Evolutionary conservation across 2,888 invertebrate genomes (phyloP).

Genomic region (Mantis religiosa): DNA sequence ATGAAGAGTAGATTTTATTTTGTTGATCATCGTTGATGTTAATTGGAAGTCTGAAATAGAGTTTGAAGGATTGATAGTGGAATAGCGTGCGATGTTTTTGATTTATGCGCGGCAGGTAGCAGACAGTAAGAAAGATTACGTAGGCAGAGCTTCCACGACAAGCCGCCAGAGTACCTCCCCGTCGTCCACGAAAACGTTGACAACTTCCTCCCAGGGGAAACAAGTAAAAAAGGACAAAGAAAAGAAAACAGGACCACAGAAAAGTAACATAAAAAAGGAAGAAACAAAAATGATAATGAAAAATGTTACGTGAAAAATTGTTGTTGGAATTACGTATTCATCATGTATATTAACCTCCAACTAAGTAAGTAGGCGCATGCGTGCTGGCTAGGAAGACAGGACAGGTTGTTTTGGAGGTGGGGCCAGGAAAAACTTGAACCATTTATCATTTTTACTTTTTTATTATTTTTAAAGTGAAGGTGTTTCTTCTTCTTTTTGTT

Average conservation of each 20-base stretch:
- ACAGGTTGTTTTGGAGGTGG: constrained; percentile 14
- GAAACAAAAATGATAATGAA: neutral
- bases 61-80: neutral
- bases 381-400: neutral
- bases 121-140: neutral
- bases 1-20: neutral
- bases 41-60: neutral
- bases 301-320: constrained; percentile 5
- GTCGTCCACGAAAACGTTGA: neutral
- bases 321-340: constrained; percentile 9
- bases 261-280: neutral
- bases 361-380: neutral
- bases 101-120: neutral
- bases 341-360: constrained; percentile 6
- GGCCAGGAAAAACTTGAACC: neutral
- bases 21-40: neutral
- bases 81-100: neutral
- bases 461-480: neutral
- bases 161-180: neutral
- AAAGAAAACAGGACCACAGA: neutral
- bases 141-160: neutral
- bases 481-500: neutral
- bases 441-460: constrained; percentile 8
- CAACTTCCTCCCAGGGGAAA: neutral
- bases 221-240: neutral